phyloP scores from a whole-genome alignment of 2,113 vertebrate genomes.

The Elachura formosa region DNA sequence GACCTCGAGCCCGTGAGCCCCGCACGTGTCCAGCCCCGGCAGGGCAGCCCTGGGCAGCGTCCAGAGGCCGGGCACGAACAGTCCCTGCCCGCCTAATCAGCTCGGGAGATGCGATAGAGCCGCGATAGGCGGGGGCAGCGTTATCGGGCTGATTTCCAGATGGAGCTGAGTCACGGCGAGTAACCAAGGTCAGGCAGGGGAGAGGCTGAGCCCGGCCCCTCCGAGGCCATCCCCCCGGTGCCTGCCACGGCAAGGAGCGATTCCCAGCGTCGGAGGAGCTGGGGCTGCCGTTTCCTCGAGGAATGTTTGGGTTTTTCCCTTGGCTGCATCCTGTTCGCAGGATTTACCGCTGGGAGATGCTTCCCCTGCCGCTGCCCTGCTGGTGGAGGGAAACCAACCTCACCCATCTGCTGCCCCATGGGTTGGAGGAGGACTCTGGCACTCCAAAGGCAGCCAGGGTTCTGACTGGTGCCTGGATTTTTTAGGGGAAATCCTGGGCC shows the following conservation, averaged over 20 bases:
- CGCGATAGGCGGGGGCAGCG: neutral
- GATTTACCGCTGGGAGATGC: accelerated
- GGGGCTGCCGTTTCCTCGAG: accelerated
- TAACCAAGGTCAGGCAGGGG: slow-evolving; percentile 29
- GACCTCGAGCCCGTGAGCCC: neutral
- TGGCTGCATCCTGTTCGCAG: neutral
- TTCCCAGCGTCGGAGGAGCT: neutral
- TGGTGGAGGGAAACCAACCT: no score
- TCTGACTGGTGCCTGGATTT: no score
- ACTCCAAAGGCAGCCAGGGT: no score
- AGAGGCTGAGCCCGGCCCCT: neutral
- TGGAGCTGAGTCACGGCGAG: slow-evolving; percentile 40
- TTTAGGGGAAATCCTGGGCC: no score
- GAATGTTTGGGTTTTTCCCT: neutral
- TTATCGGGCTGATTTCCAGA: neutral
- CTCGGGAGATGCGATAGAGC: neutral
- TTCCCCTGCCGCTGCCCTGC: neutral
- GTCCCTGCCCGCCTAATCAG: neutral
- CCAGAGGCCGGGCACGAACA: neutral
- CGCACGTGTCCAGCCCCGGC: neutral
- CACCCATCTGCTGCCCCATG: no score
- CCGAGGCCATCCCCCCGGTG: neutral
- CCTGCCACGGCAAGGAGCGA: neutral
- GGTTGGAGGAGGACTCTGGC: no score
- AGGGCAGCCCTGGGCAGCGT: neutral